phyloP scores from a whole-genome alignment of 2,797 vertebrate species.

The Lacerta agilis region DNA sequence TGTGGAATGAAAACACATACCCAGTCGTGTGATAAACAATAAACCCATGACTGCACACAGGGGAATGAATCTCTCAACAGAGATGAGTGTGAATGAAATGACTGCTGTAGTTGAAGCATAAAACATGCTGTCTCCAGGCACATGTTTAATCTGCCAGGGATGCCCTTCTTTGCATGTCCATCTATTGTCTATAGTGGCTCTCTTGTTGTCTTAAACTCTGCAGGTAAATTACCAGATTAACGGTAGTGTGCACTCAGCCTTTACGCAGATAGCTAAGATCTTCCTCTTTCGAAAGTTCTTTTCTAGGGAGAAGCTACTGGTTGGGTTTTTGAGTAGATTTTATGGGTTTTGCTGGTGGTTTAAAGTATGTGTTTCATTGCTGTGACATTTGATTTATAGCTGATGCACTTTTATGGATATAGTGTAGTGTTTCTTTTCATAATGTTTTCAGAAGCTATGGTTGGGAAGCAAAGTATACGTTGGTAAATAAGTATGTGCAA shows the following conservation, averaged over 20 bases:
- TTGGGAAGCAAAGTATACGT: neutral
- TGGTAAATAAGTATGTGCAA: constrained; percentile 4
- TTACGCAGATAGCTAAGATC: neutral
- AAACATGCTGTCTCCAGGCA: too few relatives aligned
- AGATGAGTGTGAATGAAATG: too few relatives aligned
- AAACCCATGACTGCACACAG: too few relatives aligned
- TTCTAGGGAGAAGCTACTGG: neutral
- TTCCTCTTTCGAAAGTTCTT: neutral
- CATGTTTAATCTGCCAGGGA: too few relatives aligned
- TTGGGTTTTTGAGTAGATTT: neutral
- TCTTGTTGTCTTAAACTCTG: too few relatives aligned
- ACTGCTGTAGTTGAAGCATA: too few relatives aligned
- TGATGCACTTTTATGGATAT: neutral
- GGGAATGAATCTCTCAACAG: too few relatives aligned
- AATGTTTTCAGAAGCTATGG: neutral
- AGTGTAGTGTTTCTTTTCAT: neutral
- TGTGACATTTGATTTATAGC: neutral
- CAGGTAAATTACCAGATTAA: neutral
- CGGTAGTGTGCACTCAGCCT: neutral
- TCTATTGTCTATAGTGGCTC: too few relatives aligned
- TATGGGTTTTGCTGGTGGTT: neutral
- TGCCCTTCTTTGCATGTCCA: too few relatives aligned
- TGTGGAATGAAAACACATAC: too few relatives aligned
- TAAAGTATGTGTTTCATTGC: neutral
- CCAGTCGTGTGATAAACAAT: too few relatives aligned